phyloP scores from a whole-genome alignment of 23 tunicate genomes.

The Aplidium turbinatum region DNA sequence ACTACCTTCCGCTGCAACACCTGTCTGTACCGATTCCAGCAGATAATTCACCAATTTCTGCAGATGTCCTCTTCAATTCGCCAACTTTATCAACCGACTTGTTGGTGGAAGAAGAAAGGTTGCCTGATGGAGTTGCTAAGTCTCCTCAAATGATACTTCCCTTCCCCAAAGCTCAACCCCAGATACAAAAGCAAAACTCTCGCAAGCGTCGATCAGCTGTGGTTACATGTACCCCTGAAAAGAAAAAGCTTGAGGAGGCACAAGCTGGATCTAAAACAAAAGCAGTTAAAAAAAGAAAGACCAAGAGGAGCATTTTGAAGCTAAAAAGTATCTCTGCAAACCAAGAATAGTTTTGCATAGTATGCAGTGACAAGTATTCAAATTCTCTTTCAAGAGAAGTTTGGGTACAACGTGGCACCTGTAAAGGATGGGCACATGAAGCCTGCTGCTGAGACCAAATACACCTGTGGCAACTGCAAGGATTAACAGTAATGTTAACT shows the following conservation, averaged over 20 bases:
- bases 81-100: slow-evolving; percentile 6
- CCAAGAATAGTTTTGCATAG: slow-evolving; percentile 20
- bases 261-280: slow-evolving; percentile 15
- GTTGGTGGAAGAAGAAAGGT: slow-evolving; percentile 6
- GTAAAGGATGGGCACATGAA: slow-evolving; percentile 25
- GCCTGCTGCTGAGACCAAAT: not conserved
- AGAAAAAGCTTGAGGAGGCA: slow-evolving; percentile 4
- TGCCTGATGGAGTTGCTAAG: slow-evolving; percentile 24
- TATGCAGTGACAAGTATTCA: slow-evolving; percentile 1
- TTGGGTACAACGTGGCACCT: slow-evolving; percentile 19
- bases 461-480: slow-evolving; percentile 25
- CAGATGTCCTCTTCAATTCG: not conserved
- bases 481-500: no score
- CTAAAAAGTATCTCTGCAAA: slow-evolving; percentile 1
- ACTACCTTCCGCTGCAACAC: slow-evolving; percentile 21
- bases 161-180: slow-evolving; percentile 30
- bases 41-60: not conserved
- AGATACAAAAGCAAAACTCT: slow-evolving; percentile 17
- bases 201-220: slow-evolving; percentile 25
- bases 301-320: not conserved
- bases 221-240: slow-evolving; percentile 19
- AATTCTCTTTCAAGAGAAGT: slow-evolving; percentile 27
- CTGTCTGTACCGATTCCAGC: slow-evolving; percentile 1
- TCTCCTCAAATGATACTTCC: slow-evolving; percentile 42
- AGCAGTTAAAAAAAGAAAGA: slow-evolving; percentile 1